Percentiles rank a stretch among this genome's conserved stretches.
These are phyloP conservation scores for Notodonta dromedarius DNA, from an alignment of 2,888 invertebrate species.

Conservation along the genomic window DNA sequence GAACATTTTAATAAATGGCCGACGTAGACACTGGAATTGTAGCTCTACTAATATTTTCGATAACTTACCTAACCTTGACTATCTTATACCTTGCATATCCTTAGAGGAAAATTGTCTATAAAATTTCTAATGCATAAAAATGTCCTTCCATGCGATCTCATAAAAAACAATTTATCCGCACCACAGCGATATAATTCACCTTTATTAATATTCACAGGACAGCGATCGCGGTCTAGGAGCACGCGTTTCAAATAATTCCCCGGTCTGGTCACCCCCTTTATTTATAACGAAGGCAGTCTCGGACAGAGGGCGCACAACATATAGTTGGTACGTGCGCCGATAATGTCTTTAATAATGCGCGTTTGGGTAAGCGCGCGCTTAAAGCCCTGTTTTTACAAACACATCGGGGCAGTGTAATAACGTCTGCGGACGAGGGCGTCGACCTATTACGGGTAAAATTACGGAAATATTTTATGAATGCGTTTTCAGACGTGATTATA, in stretches of 20 bases:
- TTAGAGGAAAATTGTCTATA: too few species aligned
- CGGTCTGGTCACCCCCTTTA: slow-evolving; percentile 40
- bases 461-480: not conserved
- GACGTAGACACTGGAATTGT: too few species aligned
- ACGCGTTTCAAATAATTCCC: slow-evolving; percentile 48
- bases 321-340: slow-evolving; percentile 58
- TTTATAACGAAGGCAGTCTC: slow-evolving; percentile 37
- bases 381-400: slow-evolving; percentile 1
- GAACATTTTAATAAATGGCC: not conserved
- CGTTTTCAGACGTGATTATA: slow-evolving; percentile 19
- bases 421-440: not conserved
- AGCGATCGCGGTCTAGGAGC: slow-evolving; percentile 31
- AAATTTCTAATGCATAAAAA: too few species aligned
- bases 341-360: slow-evolving; percentile 62
- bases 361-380: slow-evolving; percentile 17
- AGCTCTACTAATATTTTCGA: too few species aligned
- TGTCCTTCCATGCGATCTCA: not conserved
- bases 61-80: too few species aligned
- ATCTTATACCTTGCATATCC: too few species aligned
- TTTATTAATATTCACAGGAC: slow-evolving; percentile 52
- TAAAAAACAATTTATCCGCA: slow-evolving; percentile 12
- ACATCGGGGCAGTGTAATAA: not conserved
- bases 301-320: slow-evolving; percentile 50
- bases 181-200: slow-evolving; percentile 15
- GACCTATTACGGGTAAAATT: slow-evolving; percentile 1